These are phyloP conservation scores for Macropus fuliginosus DNA, from an alignment of 2,797 vertebrate genomes.

Conservation along the genomic window DNA sequence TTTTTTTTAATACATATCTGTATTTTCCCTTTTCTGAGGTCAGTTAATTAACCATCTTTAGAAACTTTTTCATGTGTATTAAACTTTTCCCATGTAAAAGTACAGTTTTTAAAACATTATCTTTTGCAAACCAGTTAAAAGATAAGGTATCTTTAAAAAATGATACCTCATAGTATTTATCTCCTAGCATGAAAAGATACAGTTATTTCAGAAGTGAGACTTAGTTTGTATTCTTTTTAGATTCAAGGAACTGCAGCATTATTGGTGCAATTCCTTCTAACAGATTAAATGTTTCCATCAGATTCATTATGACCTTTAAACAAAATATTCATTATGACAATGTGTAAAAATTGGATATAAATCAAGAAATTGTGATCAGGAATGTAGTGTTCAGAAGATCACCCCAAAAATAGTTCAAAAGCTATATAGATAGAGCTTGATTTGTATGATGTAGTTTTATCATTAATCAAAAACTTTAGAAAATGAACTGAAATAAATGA, in stretches of 20 bases:
- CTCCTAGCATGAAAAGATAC: slow-evolving; percentile 18
- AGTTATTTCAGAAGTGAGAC: slow-evolving; percentile 40
- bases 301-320: slow-evolving; percentile 60
- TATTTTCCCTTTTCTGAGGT: slow-evolving; percentile 56
- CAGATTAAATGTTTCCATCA: slow-evolving; percentile 34
- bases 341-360: slow-evolving; percentile 51
- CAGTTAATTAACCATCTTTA: slow-evolving; percentile 17
- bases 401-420: slow-evolving; percentile 39
- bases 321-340: slow-evolving; percentile 40
- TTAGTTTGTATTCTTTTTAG: slow-evolving; percentile 34
- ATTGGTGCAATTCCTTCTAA: slow-evolving; percentile 42
- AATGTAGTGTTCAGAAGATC: slow-evolving; percentile 34
- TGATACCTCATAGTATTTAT: slow-evolving; percentile 37
- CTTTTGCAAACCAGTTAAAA: slow-evolving; percentile 15
- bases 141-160: slow-evolving; percentile 18
- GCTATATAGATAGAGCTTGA: background rate
- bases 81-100: slow-evolving; percentile 40
- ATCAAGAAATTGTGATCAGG: slow-evolving; percentile 37
- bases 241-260: slow-evolving; percentile 53
- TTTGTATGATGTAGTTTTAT: background rate
- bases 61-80: slow-evolving; percentile 45
- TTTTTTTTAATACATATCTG: slow-evolving; percentile 36
- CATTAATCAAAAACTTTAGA: slow-evolving; percentile 26
- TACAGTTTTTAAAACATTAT: background rate
- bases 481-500: slow-evolving; percentile 30